These are phyloP conservation scores for Mellilla xanthometata DNA, from an alignment of 2,888 invertebrate genomes.

Conservation along the genomic window DNA sequence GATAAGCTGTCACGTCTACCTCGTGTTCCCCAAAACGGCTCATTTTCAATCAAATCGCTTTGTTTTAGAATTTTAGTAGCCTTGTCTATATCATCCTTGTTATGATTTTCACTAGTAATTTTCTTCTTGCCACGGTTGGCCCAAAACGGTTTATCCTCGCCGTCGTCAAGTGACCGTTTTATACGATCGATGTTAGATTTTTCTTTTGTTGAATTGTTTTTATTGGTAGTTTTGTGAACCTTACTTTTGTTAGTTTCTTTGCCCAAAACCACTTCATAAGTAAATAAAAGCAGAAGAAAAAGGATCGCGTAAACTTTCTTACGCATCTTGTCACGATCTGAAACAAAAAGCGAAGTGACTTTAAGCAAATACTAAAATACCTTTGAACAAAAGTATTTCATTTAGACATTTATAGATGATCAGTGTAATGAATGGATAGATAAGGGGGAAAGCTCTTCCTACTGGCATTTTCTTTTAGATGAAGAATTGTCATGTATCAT, in stretches of 20 bases:
- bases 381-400: too few species aligned
- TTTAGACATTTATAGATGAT: too few species aligned
- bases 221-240: conserved; percentile 39
- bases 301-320: conserved; percentile 49
- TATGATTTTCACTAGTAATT: conserved; percentile 27
- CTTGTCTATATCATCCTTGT: conserved; percentile 30
- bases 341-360: conserved; percentile 10
- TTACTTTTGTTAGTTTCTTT: conserved; percentile 53
- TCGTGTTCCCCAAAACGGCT: conserved; percentile 70
- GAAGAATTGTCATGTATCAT: too few species aligned
- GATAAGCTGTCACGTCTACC: conserved; percentile 57
- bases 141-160: conserved; percentile 52
- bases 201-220: conserved; percentile 38
- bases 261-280: conserved; percentile 50
- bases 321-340: conserved; percentile 58
- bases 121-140: conserved; percentile 51
- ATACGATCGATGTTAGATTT: conserved; percentile 45
- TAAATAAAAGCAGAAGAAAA: conserved; percentile 50
- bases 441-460: too few species aligned
- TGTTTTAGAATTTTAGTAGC: conserved; percentile 35
- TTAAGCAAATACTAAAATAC: too few species aligned
- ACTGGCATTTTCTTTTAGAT: too few species aligned
- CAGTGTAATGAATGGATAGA: too few species aligned
- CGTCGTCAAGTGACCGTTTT: conserved; percentile 55
- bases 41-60: conserved; percentile 41